Evolutionary conservation across 2,888 invertebrate genomes (phyloP).

Genomic region (Silvanus unidentatus): DNA sequence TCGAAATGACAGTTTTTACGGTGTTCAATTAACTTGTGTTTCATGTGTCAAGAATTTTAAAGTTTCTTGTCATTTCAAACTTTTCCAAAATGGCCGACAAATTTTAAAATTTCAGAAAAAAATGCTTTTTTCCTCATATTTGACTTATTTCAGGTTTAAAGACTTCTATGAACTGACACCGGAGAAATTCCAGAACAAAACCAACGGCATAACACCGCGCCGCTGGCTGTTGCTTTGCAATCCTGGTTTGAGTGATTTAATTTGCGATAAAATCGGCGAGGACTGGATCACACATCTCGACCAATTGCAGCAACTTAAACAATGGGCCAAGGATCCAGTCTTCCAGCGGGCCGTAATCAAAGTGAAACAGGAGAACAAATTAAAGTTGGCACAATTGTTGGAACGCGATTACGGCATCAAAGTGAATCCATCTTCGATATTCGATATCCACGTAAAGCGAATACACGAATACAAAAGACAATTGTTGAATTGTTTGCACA

Average conservation of each 20-base stretch:
- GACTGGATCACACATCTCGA: conserved; percentile 93
- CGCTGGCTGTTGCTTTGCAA: conserved; percentile 97
- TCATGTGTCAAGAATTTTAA: too few species aligned
- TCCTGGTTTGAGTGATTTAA: conserved; percentile 90
- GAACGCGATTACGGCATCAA: conserved; percentile 84
- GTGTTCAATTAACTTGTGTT: too few species aligned
- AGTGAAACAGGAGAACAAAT: conserved; percentile 98
- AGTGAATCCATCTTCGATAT: conserved; percentile 92
- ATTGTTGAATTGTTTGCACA: conserved; percentile 91
- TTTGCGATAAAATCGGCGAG: conserved; percentile 97
- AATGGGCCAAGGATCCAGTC: conserved; percentile 77
- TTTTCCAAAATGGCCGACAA: too few species aligned
- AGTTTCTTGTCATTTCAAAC: too few species aligned
- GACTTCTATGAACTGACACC: conserved; percentile 95
- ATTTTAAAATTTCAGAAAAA: too few species aligned
- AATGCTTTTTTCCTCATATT: too few species aligned
- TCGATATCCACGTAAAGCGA: conserved; percentile 97
- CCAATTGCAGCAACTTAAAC: conserved; percentile 74
- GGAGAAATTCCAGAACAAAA: conserved; percentile 97
- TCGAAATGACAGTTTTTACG: too few species aligned
- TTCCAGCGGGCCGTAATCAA: conserved; percentile 89
- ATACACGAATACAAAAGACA: conserved; percentile 99
- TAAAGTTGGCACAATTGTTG: conserved; percentile 78
- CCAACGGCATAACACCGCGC: conserved; percentile 98
- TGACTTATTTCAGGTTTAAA: conserved; percentile 71